Evolutionary conservation across 1,140 invertebrate genomes (phyloP), one percentile per base, ranked within the genome.

Genomic region (Scaptodrosophila lebanonensis): DNA sequence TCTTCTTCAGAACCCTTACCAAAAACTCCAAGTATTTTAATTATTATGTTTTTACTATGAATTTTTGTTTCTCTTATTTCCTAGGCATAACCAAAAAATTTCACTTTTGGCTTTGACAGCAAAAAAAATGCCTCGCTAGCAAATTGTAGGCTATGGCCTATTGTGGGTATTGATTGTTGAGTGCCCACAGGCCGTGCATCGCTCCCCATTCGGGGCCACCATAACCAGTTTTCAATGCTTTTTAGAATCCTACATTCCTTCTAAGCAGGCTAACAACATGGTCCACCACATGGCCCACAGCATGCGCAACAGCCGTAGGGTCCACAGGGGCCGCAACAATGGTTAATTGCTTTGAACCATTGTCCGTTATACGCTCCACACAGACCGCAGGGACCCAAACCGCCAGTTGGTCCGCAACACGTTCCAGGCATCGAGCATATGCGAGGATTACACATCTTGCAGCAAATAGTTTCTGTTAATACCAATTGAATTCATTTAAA

Each of bases 341-440:
- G 73, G 44, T 77, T 77, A 15, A 77, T 48, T 0, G 73, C 66
- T 9, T 12, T 40, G 29, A 77, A 77, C 73, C 73, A 77, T 22
- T 77, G 73, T 1, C 73, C 73, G 16, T 77, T 77, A 17, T 77
- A 77, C 35, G 73, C 73, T 17, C 73, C 73, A 11, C 73, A 77
- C 1, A 77, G 70, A 2, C 76, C 32, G 5, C 73, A 77, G 7
- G 73, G 73, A 16, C 73, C 73, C 7, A 79, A 20, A 9, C 73
- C 73, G 4, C 73, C 73, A 12, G 73, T 77, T 6, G 73, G 73
- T 29, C 73, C 73, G 43, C 73, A 77, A 42, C 73, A 77, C 6
- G 73, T 79, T 6, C 73, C 73, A 9, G 73, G 68, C 73, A 77
- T 77, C 0, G 73, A 68, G 13, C 68, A 33, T 29, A 77, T 65